Evolutionary conservation across 2,888 invertebrate genomes (phyloP).

Genomic region (Xiphydria camelus): DNA sequence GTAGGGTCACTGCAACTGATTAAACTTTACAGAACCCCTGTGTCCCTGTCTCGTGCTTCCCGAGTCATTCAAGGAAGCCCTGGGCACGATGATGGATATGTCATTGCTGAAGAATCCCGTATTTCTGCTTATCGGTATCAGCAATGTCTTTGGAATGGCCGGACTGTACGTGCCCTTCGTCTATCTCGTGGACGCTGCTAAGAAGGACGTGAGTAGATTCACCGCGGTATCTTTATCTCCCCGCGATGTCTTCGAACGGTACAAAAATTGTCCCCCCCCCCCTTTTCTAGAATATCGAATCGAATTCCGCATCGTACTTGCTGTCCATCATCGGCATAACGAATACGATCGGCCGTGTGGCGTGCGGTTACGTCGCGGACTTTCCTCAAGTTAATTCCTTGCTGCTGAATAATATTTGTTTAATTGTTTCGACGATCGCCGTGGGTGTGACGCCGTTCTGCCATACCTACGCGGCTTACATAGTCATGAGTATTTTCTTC

Average conservation of each 20-base stretch:
- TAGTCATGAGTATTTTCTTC: constrained; percentile 83
- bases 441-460: constrained; percentile 86
- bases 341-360: constrained; percentile 89
- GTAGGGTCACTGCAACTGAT: no score
- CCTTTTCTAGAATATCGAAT: constrained; percentile 67
- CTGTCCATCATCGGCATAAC: constrained; percentile 88
- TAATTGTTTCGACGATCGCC: constrained; percentile 85
- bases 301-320: constrained; percentile 73
- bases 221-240: no score
- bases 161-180: constrained; percentile 97
- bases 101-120: constrained; percentile 85
- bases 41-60: constrained; percentile 81
- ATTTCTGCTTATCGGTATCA: constrained; percentile 88
- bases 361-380: constrained; percentile 89
- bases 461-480: constrained; percentile 73
- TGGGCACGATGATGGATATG: constrained; percentile 90
- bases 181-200: constrained; percentile 85
- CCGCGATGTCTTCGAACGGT: no score
- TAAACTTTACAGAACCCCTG: constrained; percentile 69
- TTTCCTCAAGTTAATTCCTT: constrained; percentile 91
- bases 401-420: constrained; percentile 89
- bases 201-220: constrained; percentile 64
- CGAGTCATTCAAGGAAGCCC: constrained; percentile 78
- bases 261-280: neutral
- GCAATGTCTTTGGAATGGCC: constrained; percentile 96